phyloP scores from a whole-genome alignment of 2,113 vertebrate species.

The Amia ocellicauda region DNA sequence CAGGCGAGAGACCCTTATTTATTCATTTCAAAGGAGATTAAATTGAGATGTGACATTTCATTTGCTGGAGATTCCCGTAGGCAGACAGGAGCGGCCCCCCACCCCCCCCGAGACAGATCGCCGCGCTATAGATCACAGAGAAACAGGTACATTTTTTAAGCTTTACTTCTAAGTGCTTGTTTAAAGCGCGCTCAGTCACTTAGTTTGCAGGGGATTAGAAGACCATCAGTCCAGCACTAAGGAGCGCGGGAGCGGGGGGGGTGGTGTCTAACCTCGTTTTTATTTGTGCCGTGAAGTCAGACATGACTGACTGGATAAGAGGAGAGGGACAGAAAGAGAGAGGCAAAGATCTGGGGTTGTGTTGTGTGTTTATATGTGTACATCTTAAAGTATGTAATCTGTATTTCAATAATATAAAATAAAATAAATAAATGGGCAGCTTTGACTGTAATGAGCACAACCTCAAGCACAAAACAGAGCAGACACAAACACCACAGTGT shows the following conservation, averaged over 20 bases:
- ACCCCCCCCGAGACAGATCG: slow-evolving; percentile 29
- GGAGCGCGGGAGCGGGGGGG: not conserved
- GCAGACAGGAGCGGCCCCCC: slow-evolving; percentile 20
- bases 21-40: slow-evolving; percentile 35
- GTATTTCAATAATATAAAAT: too few relatives aligned
- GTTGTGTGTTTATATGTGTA: too few relatives aligned
- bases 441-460: too few relatives aligned
- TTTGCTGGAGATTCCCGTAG: slow-evolving; percentile 29
- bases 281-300: too few relatives aligned
- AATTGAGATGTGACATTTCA: slow-evolving; percentile 43
- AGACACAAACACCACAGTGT: too few relatives aligned
- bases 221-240: not conserved
- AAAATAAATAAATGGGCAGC: too few relatives aligned
- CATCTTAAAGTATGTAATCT: too few relatives aligned
- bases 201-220: slow-evolving; percentile 13
- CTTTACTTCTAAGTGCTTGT: slow-evolving; percentile 25
- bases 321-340: too few relatives aligned
- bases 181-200: slow-evolving; percentile 26
- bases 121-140: slow-evolving; percentile 19
- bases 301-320: too few relatives aligned
- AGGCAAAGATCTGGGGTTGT: too few relatives aligned
- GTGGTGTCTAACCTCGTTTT: too few relatives aligned
- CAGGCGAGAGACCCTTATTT: slow-evolving; percentile 25
- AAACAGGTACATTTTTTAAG: slow-evolving; percentile 26
- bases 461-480: too few relatives aligned